phyloP scores from a whole-genome alignment of 2,113 vertebrate species.

The Tamias sibiricus region DNA sequence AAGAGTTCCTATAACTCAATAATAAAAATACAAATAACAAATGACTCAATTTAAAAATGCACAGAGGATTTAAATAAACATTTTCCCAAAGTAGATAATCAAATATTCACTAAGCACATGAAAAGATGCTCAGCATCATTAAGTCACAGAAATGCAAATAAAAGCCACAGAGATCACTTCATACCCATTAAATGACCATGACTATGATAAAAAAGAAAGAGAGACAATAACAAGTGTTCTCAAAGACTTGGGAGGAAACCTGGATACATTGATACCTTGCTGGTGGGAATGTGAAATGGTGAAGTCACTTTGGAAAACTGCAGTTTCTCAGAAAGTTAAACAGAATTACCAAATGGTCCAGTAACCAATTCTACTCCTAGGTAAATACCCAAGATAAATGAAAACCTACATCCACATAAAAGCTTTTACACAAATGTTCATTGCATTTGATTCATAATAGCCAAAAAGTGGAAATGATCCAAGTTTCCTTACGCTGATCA shows the following conservation, averaged over 20 bases:
- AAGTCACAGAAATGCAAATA: not conserved
- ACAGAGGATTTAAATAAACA: constrained; percentile 34
- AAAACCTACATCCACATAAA: not conserved
- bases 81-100: not conserved
- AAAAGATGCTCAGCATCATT: not conserved
- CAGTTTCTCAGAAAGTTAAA: not conserved
- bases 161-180: not conserved
- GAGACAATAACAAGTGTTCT: not conserved
- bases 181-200: not conserved
- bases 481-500: not conserved
- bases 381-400: not conserved
- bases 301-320: not conserved
- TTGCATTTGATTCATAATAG: not conserved
- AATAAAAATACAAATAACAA: constrained; percentile 16
- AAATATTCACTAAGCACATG: not conserved
- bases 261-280: not conserved
- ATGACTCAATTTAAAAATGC: not conserved
- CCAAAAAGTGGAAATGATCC: not conserved
- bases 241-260: not conserved
- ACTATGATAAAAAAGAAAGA: not conserved
- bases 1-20: constrained; percentile 8
- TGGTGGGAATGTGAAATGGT: no score
- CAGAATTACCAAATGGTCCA: not conserved
- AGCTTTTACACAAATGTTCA: not conserved
- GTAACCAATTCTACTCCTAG: not conserved